phyloP scores from a whole-genome alignment of 2,113 vertebrate species.

The Euleptes europaea region DNA sequence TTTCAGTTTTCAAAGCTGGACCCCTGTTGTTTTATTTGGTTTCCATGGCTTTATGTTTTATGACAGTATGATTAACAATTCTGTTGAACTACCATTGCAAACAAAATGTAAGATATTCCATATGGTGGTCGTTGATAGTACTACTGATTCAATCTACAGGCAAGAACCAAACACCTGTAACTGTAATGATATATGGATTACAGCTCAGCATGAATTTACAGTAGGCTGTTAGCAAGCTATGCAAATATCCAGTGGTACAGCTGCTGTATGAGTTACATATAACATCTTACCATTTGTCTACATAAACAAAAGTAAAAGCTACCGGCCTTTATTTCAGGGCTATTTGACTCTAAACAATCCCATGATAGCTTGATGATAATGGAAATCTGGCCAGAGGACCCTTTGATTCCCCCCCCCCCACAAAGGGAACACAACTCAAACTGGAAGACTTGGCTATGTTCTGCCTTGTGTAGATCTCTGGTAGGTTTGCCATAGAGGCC shows the following conservation, averaged over 20 bases:
- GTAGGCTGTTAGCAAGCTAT: background rate
- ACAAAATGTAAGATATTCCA: background rate
- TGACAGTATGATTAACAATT: background rate
- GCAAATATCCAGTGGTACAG: background rate
- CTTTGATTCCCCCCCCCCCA: conserved; percentile 7
- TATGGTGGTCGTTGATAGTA: background rate
- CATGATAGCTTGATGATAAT: background rate
- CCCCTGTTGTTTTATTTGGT: conserved; percentile 32
- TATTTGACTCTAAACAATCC: conserved; percentile 2
- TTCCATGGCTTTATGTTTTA: conserved; percentile 15
- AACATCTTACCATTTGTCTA: background rate
- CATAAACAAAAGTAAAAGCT: background rate
- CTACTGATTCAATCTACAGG: background rate
- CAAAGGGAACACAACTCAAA: background rate
- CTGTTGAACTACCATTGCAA: conserved; percentile 5
- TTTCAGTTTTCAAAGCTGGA: conserved; percentile 26
- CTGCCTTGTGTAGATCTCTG: background rate
- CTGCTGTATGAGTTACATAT: background rate
- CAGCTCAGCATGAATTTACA: background rate
- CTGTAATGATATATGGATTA: background rate
- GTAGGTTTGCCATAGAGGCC: background rate
- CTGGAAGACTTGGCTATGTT: background rate
- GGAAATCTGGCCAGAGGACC: background rate
- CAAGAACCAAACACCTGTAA: conserved; percentile 13
- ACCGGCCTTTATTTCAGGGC: background rate